Percentiles rank a stretch among this genome's conserved stretches.
Evolutionary conservation across 2,888 invertebrate species (phyloP).

Genomic region (Lepas anatifera): DNA sequence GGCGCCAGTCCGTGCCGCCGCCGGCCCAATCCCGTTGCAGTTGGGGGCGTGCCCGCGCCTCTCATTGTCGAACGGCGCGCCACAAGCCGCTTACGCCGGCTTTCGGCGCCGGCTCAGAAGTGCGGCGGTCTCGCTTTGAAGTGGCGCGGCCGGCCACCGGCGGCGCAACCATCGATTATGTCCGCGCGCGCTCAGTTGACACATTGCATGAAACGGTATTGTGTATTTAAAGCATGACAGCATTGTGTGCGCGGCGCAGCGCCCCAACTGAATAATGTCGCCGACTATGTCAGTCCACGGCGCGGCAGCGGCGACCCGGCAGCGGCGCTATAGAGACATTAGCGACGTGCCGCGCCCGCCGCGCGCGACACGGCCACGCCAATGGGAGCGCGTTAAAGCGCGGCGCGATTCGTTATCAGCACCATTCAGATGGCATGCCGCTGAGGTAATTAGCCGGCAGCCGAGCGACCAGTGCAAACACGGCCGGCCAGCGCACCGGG

Average conservation of each 20-base stretch:
- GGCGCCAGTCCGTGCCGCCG: background rate
- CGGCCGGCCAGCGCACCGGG: background rate
- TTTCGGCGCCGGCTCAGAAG: background rate
- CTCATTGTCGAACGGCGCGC: background rate
- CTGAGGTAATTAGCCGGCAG: background rate
- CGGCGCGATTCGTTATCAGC: background rate
- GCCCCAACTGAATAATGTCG: background rate
- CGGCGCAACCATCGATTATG: background rate
- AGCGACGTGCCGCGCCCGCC: background rate
- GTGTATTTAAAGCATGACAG: background rate
- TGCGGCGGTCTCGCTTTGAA: background rate
- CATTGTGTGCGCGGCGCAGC: background rate
- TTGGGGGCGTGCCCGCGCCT: too few species aligned
- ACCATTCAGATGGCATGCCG: background rate
- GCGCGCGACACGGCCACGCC: background rate
- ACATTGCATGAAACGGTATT: background rate
- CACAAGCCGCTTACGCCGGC: background rate
- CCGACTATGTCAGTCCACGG: background rate
- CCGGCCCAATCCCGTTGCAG: too few species aligned
- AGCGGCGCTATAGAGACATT: conserved; percentile 4
- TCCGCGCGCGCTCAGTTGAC: background rate
- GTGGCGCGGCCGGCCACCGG: background rate
- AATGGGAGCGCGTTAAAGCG: conserved; percentile 10
- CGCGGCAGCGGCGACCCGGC: background rate
- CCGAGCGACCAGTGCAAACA: background rate